These are phyloP conservation scores for Nanorana parkeri DNA, from an alignment of 2,113 vertebrate genomes.

Conservation along the genomic window DNA sequence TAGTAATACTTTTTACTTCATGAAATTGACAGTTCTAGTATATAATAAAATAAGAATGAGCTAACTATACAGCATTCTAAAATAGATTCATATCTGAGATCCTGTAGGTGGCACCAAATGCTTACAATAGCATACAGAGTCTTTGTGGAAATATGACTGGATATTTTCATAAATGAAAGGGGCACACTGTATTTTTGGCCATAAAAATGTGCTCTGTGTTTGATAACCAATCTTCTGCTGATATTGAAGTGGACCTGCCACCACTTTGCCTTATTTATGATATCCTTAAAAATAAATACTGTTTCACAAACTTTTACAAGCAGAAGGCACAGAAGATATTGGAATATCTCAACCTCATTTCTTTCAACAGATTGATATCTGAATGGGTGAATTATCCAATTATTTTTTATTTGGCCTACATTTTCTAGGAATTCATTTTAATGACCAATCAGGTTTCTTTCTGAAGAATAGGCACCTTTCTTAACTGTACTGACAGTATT, in stretches of 20 bases:
- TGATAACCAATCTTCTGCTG: constrained; percentile 31
- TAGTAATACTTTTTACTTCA: too few relatives aligned
- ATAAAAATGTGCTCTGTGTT: constrained; percentile 44
- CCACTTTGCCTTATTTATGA: constrained; percentile 41
- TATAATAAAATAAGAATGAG: too few relatives aligned
- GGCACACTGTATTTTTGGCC: background rate
- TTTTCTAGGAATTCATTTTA: constrained; percentile 29
- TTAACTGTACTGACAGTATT: background rate
- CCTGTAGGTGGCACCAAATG: constrained; percentile 48
- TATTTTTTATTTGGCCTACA: constrained; percentile 16
- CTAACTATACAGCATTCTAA: too few relatives aligned
- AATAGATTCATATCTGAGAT: background rate
- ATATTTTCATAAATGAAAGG: constrained; percentile 36
- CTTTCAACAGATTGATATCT: constrained; percentile 24
- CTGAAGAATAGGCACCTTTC: background rate
- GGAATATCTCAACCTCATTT: constrained; percentile 25
- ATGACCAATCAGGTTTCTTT: background rate
- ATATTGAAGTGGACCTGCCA: constrained; percentile 17
- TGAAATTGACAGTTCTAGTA: too few relatives aligned
- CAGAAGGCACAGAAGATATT: constrained; percentile 14
- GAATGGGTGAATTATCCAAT: constrained; percentile 11
- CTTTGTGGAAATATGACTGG: background rate
- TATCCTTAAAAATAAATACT: constrained; percentile 30
- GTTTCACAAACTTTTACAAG: constrained; percentile 40
- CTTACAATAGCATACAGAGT: background rate